phyloP scores from a whole-genome alignment of 2,113 vertebrate genomes.

The Paraplagusia blochii region DNA sequence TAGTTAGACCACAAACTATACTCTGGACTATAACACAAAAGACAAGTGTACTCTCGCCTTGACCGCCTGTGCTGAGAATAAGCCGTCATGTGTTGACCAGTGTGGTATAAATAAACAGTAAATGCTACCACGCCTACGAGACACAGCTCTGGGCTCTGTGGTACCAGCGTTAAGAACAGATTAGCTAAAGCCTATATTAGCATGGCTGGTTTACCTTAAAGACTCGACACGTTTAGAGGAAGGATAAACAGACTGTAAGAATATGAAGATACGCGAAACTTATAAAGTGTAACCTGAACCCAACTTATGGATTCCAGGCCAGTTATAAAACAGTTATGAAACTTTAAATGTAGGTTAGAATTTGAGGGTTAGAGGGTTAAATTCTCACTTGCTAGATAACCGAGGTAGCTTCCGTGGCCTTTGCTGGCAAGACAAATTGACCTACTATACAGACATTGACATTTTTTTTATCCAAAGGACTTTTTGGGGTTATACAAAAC shows the following conservation, averaged over 20 bases:
- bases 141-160: constrained; percentile 66
- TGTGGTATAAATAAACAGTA: constrained; percentile 78
- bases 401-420: too few species aligned
- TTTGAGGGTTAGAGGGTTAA: too few species aligned
- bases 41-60: constrained; percentile 18
- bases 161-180: constrained; percentile 75
- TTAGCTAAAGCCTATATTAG: constrained; percentile 81
- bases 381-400: too few species aligned
- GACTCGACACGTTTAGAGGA: constrained; percentile 35
- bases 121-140: constrained; percentile 59
- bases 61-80: constrained; percentile 38
- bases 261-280: neutral
- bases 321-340: too few species aligned
- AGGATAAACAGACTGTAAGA: constrained; percentile 18
- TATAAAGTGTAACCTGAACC: neutral
- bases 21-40: constrained; percentile 8
- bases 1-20: constrained; percentile 3
- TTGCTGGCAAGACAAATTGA: too few species aligned
- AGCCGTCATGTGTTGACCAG: constrained; percentile 51
- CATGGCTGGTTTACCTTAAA: constrained; percentile 74
- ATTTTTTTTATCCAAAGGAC: too few species aligned
- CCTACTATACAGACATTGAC: too few species aligned
- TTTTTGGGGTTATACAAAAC: too few species aligned
- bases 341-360: too few species aligned
- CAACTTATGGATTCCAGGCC: neutral